phyloP scores from a whole-genome alignment of 2,797 vertebrate genomes.

The Rhinichthys osculus region DNA sequence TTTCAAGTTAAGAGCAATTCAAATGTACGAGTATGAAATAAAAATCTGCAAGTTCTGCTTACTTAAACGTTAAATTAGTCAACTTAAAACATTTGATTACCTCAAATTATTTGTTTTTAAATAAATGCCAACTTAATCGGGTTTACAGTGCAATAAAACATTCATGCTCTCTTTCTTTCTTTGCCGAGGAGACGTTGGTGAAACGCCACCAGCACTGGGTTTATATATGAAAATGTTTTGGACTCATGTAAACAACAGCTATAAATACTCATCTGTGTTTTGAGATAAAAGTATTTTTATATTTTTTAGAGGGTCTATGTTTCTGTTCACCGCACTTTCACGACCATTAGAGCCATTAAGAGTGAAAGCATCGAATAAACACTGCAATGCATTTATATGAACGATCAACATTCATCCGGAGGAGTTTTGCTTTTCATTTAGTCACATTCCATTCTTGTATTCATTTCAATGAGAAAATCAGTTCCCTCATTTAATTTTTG shows the following conservation, averaged over 20 bases:
- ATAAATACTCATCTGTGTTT: neutral
- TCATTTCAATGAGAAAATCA: neutral
- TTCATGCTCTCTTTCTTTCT: neutral
- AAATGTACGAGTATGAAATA: no score
- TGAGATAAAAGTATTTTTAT: slow-evolving; percentile 28
- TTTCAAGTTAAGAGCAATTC: no score
- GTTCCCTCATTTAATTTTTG: neutral
- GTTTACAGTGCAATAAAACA: neutral
- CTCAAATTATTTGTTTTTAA: no score
- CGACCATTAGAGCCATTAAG: neutral
- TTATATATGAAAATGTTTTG: neutral
- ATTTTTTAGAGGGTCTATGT: slow-evolving; percentile 6
- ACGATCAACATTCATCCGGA: neutral
- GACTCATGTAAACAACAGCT: neutral
- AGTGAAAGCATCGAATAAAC: neutral
- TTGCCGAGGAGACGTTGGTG: neutral
- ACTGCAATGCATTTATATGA: neutral
- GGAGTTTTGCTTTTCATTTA: neutral
- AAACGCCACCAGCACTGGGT: neutral
- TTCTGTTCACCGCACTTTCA: slow-evolving; percentile 11
- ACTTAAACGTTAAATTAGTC: no score
- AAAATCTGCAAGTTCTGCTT: no score
- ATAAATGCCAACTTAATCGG: no score
- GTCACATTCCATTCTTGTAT: slow-evolving; percentile 4
- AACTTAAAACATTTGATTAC: no score